Evolutionary conservation across 2,797 vertebrate species (phyloP).

Genomic region (Knipowitschia caucasica): DNA sequence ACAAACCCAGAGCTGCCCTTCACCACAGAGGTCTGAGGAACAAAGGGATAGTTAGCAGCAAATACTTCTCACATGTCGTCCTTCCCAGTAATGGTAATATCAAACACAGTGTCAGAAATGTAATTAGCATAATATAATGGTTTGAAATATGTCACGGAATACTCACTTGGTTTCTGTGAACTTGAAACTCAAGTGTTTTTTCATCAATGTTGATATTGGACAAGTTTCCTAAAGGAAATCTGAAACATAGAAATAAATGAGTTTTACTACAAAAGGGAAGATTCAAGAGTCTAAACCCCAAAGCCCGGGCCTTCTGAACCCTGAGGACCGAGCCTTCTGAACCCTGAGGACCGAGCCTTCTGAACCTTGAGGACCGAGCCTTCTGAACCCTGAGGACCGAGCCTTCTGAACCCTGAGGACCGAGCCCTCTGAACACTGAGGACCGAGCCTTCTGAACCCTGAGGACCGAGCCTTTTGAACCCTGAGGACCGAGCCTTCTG

Average conservation of each 20-base stretch:
- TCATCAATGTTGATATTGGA: conserved; percentile 82
- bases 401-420: no score
- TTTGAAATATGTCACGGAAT: neutral
- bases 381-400: no score
- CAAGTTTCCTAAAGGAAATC: conserved; percentile 87
- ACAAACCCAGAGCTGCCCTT: conserved; percentile 81
- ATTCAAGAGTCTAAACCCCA: no score
- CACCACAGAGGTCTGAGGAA: conserved; percentile 79
- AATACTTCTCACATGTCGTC: conserved; percentile 35
- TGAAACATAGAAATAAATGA: conserved; percentile 54
- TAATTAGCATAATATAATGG: conserved; percentile 11
- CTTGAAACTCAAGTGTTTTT: conserved; percentile 91
- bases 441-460: no score
- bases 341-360: no score
- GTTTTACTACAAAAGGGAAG: neutral
- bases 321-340: no score
- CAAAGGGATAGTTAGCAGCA: conserved; percentile 36
- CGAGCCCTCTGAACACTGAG: no score
- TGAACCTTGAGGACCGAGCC: no score
- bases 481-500: no score
- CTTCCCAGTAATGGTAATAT: neutral
- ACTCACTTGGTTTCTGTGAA: conserved; percentile 88
- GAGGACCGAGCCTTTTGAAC: no score
- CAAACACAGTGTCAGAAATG: conserved; percentile 1
- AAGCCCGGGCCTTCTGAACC: no score